Conservation (phyloP, 2,888 invertebrate species). For the Philonicus albiceps region DNA sequence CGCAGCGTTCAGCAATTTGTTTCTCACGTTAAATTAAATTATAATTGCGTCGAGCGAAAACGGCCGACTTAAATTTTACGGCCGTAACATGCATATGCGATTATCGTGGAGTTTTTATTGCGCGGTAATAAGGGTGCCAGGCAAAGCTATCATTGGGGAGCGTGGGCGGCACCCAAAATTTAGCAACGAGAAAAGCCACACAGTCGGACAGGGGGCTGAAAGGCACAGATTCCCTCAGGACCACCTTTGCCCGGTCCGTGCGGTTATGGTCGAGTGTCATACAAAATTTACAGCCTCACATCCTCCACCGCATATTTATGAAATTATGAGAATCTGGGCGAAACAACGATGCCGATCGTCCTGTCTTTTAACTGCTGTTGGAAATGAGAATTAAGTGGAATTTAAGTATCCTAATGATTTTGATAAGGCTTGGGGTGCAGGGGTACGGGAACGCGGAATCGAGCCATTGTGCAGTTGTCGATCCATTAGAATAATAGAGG, state of each 20-base stretch:
- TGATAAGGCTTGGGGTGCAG: neutral
- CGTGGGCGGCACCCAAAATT: neutral
- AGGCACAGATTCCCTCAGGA: neutral
- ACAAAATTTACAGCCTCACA: constrained; percentile 24
- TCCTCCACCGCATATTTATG: constrained; percentile 22
- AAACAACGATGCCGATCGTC: neutral
- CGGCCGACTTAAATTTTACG: constrained; percentile 13
- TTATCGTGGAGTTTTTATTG: constrained; percentile 25
- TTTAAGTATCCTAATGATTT: constrained; percentile 27
- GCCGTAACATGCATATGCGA: constrained; percentile 11
- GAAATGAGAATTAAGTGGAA: constrained; percentile 36
- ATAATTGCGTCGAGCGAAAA: neutral
- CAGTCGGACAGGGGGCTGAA: neutral
- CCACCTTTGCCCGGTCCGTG: neutral
- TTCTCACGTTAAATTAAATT: constrained; percentile 31
- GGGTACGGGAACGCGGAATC: neutral
- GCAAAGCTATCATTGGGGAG: neutral
- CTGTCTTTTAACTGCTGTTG: constrained; percentile 3
- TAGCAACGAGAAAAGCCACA: neutral
- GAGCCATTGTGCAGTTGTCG: neutral
- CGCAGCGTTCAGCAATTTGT: neutral
- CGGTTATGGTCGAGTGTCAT: constrained; percentile 23
- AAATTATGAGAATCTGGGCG: constrained; percentile 12
- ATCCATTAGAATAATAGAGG: neutral
- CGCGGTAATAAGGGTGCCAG: neutral